Base-by-base conservation (phyloP, 2,797 vertebrate species). In the Alectoris magna region DNA sequence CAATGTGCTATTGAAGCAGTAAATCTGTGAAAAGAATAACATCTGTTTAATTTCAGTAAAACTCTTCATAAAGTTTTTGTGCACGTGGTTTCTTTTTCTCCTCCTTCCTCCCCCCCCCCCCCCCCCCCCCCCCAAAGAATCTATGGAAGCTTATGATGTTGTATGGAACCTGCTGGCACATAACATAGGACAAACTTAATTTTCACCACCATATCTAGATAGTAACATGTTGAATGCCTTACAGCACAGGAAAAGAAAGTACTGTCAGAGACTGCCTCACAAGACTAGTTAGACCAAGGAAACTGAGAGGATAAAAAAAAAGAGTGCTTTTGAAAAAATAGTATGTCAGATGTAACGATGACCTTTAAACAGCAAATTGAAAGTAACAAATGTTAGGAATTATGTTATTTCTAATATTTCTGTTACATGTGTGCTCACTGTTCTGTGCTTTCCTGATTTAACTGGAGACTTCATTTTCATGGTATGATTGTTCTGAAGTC, bases 1-100 rank as follows among this genome's bases (percentile, higher is more conserved):
- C 71, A 92, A 19, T 41, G 79, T 87, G 68, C 55, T 88, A 44
- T 87, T 95, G 79, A 94, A 88, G 66, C 58, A 93, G 70, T 88
- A 91, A 55, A 75, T 89, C 71, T 75, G 55, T 92, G 55, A 91
- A 87, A 91, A 95, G 49, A 90, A 62, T 78, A 90, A 84, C 23
- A 8, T 81, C 34, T 48, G 49, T 76, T 91, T 91, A 68, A 75
- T 90, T 93, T 60, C 74, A 90, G 68, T 77, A 69, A 87, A 83
- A 13, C 21, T 41, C 13, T 64, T 76, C 56, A 88, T 87, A 46
- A 66, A 71, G 26, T 67, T 64, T 67, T 2, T n/a, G 51, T 18
- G 27, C 31, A 16, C 31, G 51, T 55, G 49, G 29, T 55, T 55
- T 34, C 34, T 34, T 34, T 34, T 34, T 34, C 34, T 34, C 34